Evolutionary conservation across 1,140 invertebrate species (phyloP).

Genomic region (Schmidtea mediterranea): DNA sequence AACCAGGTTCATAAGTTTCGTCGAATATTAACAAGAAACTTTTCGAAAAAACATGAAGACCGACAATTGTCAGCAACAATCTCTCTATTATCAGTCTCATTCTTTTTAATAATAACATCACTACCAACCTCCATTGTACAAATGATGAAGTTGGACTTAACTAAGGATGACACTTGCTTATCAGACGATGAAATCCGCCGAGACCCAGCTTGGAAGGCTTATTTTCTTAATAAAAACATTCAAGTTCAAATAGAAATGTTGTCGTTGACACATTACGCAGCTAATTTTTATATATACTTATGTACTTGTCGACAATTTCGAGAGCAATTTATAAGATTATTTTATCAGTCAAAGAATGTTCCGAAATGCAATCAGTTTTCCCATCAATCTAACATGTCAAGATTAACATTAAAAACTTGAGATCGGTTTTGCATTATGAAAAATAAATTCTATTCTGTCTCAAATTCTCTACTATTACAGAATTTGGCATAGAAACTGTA

Average conservation of each 20-base stretch:
- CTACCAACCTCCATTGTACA: background rate
- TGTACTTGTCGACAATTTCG: constrained; percentile 1
- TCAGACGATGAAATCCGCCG: background rate
- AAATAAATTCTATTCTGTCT: no score
- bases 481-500: no score
- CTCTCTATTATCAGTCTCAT: background rate
- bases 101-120: background rate
- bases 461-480: no score
- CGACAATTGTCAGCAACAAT: background rate
- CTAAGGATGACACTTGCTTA: background rate
- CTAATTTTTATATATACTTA: background rate
- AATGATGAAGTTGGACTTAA: background rate
- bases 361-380: no score
- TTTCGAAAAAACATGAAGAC: no score
- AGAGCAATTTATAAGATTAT: background rate
- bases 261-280: background rate
- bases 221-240: background rate
- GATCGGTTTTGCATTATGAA: no score
- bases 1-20: no score
- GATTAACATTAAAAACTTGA: no score
- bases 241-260: background rate
- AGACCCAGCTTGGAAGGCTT: background rate
- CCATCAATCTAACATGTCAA: no score
- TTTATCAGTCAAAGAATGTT: background rate
- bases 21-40: no score